Base-by-base conservation (phyloP, 2,113 vertebrate genomes). In the Cheilinus undulatus region DNA sequence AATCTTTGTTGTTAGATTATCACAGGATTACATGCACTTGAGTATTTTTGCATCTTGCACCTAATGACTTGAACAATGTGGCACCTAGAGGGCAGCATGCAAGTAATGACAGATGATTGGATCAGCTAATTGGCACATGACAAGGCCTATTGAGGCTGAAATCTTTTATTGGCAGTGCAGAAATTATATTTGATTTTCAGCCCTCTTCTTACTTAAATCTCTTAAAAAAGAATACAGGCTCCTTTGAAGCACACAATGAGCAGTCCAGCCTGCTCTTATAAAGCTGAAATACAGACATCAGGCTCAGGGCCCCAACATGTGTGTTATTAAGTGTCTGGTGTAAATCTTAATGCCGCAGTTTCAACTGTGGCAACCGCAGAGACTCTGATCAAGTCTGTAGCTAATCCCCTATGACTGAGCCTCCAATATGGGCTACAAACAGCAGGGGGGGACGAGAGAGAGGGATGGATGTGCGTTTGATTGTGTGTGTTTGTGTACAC, bases 351-450 rank as follows among this genome's bases (percentile, higher is more conserved):
- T 65, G 66, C 76, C 73, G 69, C 71, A 85, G 69, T 77, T 79
- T 69, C 74, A 78, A 85, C 83, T 68, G 58, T 82, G 85, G 80
- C 87, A 76, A 78, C 76, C 28, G 59, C 73, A 69, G 80, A 79
- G 87, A 78, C 76, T 89, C 80, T 83, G 83, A 92, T 92, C 89
- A 89, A 90, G 83, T 90, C 84, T 84, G 79, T 65, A 72, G 80
- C 78, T 91, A 92, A 92, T 93, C 92, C 86, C 60, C 56, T 59
- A 49, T 61, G 83, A 87, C 86, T 88, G 83, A 73, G 76, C 76
- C 83, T 86, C 60, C 78, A 70, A 78, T 83, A 83, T 72, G 68
- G 58, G 76, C 67, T 83, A 58, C 73, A 82, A 78, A 80, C 72
- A 80, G 83, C 69, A 61, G 85, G 67, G 43, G 54, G 49, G 20